These are phyloP conservation scores for Eurosta solidaginis DNA, from an alignment of 1,140 invertebrate species.

Conservation along the genomic window DNA sequence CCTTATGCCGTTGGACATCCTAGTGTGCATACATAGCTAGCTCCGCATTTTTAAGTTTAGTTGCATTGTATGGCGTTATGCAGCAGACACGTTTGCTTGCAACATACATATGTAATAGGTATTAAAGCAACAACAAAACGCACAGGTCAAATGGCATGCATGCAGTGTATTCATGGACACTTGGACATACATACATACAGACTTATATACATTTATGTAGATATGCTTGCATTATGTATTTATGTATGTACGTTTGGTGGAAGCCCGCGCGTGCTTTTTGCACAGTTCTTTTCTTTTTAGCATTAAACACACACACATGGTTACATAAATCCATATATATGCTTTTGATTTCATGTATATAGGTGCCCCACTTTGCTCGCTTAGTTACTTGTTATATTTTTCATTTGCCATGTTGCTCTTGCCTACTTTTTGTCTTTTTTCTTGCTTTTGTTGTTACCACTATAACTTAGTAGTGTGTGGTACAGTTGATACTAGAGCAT, in stretches of 20 bases:
- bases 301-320: not conserved
- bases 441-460: not conserved
- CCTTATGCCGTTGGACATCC: too few relatives aligned
- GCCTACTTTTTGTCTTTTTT: constrained; percentile 5
- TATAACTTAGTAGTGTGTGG: not conserved
- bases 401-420: constrained; percentile 5
- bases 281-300: not conserved
- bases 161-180: not conserved
- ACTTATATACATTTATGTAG: not conserved
- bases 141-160: not conserved
- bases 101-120: too few relatives aligned
- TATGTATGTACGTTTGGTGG: not conserved
- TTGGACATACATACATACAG: not conserved
- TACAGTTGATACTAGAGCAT: not conserved
- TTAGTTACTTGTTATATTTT: constrained; percentile 13
- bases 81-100: not conserved
- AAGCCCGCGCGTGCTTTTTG: not conserved
- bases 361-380: constrained; percentile 1
- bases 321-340: not conserved
- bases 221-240: not conserved
- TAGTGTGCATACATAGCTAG: too few relatives aligned
- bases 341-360: not conserved
- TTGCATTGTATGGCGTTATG: not conserved
- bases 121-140: not conserved
- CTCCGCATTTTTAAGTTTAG: too few relatives aligned